A percentile compares a stretch with the other conserved stretches of the same genome.
Conservation (phyloP, 2,797 vertebrate species). For the Syngnathus rostellatus region DNA sequence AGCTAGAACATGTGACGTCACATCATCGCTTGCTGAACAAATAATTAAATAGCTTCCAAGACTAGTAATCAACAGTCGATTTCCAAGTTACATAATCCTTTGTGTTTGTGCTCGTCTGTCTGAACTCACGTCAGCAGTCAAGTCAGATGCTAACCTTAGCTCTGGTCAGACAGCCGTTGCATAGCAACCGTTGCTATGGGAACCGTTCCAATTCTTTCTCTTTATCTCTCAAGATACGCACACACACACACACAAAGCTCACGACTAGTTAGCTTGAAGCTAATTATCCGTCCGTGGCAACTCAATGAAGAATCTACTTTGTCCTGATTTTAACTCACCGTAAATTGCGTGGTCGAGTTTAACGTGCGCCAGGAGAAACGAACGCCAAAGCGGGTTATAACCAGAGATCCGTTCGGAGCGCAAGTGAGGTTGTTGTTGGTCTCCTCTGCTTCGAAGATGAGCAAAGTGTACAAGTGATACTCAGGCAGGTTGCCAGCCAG, state of each 20-base stretch:
- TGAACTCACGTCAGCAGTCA: not conserved
- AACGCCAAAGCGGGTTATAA: not conserved
- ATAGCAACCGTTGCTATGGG: conserved; percentile 36
- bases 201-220: conserved; percentile 5
- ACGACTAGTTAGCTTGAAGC: not conserved
- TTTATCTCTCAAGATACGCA: not conserved
- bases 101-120: not conserved
- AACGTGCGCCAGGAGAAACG: not conserved
- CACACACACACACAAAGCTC: not conserved
- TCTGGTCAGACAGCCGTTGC: conserved; percentile 11
- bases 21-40: not conserved
- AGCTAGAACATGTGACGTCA: not conserved
- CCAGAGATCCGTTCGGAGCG: not conserved
- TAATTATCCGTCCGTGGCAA: not conserved
- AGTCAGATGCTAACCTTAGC: conserved; percentile 16
- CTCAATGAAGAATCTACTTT: not conserved
- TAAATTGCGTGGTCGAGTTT: not conserved
- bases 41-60: not conserved
- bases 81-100: not conserved
- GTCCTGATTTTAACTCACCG: not conserved
- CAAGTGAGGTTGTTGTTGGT: not conserved
- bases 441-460: not conserved
- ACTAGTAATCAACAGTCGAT: too few species aligned
- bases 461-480: too few species aligned
- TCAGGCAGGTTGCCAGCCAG: too few species aligned